Conservation (phyloP, 2,797 vertebrate genomes). For the Eospalax fontanierii region DNA sequence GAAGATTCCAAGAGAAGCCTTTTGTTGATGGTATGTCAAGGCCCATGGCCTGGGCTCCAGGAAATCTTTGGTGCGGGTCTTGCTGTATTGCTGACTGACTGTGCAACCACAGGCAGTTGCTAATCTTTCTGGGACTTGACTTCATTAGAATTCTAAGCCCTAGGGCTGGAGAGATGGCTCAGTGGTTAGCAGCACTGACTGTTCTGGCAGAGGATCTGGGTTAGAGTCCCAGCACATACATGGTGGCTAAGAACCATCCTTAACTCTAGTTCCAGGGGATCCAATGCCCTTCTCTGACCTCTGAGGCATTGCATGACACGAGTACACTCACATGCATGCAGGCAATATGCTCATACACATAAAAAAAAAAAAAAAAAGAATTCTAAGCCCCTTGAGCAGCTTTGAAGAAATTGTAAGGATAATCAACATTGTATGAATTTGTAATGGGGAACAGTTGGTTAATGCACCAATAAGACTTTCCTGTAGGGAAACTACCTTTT, state of each 20-base stretch:
- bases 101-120: neutral
- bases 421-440: neutral
- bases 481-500: conserved; percentile 56
- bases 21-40: conserved; percentile 24
- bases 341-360: too few relatives aligned
- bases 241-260: too few relatives aligned
- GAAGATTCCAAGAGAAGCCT: conserved; percentile 55
- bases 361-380: too few relatives aligned
- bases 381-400: neutral
- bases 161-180: too few relatives aligned
- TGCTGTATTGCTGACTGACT: conserved; percentile 45
- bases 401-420: conserved; percentile 14
- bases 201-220: too few relatives aligned
- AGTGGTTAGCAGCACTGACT: too few relatives aligned
- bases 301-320: too few relatives aligned
- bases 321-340: too few relatives aligned
- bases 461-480: neutral
- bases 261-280: too few relatives aligned
- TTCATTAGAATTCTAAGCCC: conserved; percentile 21
- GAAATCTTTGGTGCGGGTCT: conserved; percentile 21
- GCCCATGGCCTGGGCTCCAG: neutral
- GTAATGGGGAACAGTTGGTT: conserved; percentile 7
- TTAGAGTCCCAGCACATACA: too few relatives aligned
- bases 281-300: too few relatives aligned
- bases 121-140: conserved; percentile 16